Evolutionary conservation across 2,797 vertebrate genomes (phyloP), one percentile per base, ranked within the genome.

Genomic region (Megalops cyprinoides): DNA sequence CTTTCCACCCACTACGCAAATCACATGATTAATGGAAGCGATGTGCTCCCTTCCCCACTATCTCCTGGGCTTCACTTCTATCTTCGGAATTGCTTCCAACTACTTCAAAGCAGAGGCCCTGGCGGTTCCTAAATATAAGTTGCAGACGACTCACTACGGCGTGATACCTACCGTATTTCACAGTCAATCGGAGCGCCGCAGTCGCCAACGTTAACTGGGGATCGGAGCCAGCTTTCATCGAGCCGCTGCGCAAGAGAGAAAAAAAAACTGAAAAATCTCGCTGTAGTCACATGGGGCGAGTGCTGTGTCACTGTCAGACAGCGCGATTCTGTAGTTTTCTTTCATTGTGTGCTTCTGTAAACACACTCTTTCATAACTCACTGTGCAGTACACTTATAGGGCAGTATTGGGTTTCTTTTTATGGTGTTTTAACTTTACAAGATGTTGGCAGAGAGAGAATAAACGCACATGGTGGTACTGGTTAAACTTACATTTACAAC

Each of bases 21-120:
- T 90, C 82, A 84, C 62, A 84, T 83, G 78, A 86, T 87, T 82
- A 86, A 80, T 80, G 85, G 86, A 83, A 83, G 79, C 31, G 55
- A 82, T 74, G 83, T 76, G 85, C 86, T 87, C 81, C 75, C 37
- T 89, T 56, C 39, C n/a, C 55, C 42, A 51, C 60, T n/a, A 81
- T 81, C 74, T 76, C 53, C 87, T 53, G 76, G 12, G 62, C 51
- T 25, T 76, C 65, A 49, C 73, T 82, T 87, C 82, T 84, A 75
- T 85, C 84, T 79, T 82, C 84, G 62, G 76, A 80, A 51, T 73
- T 74, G 60, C 75, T 81, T 88, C 76, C 74, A 82, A 74, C 78
- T 23, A 81, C 76, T 85, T 85, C 80, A 77, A 74, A 85, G 80
- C 77, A 79, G 82, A 60, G 53, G 44, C 37, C 65, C 76, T 74